phyloP scores from a whole-genome alignment of 1,140 invertebrate genomes.

The Lasioglossum baleicum region DNA sequence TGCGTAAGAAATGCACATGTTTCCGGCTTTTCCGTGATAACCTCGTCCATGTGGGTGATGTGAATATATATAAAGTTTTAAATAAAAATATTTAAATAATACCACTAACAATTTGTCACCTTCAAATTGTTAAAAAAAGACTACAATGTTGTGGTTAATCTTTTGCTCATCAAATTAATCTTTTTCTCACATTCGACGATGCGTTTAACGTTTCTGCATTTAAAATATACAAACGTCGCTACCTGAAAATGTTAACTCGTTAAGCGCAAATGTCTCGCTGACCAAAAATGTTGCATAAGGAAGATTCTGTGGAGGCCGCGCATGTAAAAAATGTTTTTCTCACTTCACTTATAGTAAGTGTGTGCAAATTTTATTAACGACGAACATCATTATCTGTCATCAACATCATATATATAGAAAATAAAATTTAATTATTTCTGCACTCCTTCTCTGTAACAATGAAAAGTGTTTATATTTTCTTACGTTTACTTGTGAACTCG shows the following conservation, averaged over 20 bases:
- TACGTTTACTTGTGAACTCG: not conserved
- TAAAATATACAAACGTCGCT: not conserved
- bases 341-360: slow-evolving; percentile 67
- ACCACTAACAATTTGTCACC: not conserved
- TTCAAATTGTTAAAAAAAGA: not conserved
- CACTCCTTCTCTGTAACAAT: not conserved
- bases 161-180: not conserved
- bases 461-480: no score
- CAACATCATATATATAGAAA: no score
- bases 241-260: not conserved
- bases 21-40: not conserved
- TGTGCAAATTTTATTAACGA: no score
- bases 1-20: slow-evolving; percentile 15
- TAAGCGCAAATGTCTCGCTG: not conserved
- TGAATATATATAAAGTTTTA: slow-evolving; percentile 8
- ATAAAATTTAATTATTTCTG: no score
- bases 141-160: not conserved
- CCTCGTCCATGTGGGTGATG: not conserved
- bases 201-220: not conserved
- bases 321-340: slow-evolving; percentile 48
- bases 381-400: no score
- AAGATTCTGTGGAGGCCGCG: not conserved
- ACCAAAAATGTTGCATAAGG: slow-evolving; percentile 34
- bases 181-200: slow-evolving; percentile 20
- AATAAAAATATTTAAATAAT: not conserved